Percentiles rank a stretch among this genome's conserved stretches.
Conservation (phyloP, 2,888 invertebrate genomes). For the Clanis bilineata region DNA sequence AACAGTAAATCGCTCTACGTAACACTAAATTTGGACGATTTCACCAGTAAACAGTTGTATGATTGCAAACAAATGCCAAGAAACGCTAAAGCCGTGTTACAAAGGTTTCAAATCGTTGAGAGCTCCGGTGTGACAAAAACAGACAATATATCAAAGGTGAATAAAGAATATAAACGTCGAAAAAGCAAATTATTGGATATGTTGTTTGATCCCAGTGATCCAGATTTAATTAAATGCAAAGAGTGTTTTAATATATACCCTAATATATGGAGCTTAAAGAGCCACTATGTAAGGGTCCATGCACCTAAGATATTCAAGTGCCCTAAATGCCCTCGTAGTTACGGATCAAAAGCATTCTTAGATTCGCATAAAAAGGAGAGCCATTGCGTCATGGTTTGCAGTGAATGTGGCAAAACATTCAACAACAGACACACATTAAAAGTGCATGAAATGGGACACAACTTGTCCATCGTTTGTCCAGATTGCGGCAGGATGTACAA, state of each 20-base stretch:
- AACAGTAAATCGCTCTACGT: conserved; percentile 49
- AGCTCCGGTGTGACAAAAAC: conserved; percentile 25
- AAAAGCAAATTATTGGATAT: conserved; percentile 37
- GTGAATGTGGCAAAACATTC: conserved; percentile 60
- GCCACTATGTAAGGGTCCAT: conserved; percentile 57
- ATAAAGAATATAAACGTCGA: conserved; percentile 23
- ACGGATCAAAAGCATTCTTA: conserved; percentile 44
- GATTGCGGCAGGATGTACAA: conserved; percentile 65
- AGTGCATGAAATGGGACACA: conserved; percentile 57
- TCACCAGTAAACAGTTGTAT: conserved; percentile 47
- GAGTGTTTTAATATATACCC: conserved; percentile 50
- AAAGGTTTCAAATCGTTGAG: conserved; percentile 35
- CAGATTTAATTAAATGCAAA: conserved; percentile 45
- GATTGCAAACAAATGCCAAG: conserved; percentile 35
- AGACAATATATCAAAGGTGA: conserved; percentile 22
- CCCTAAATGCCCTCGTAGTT: conserved; percentile 46
- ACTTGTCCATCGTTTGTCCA: conserved; percentile 52
- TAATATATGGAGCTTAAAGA: conserved; percentile 45
- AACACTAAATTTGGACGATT: conserved; percentile 43
- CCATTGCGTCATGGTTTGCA: conserved; percentile 51
- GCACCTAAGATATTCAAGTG: conserved; percentile 55
- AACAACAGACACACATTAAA: conserved; percentile 50
- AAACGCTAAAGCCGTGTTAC: conserved; percentile 36
- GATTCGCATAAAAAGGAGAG: conserved; percentile 48
- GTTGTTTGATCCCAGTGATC: conserved; percentile 43